A percentile compares a stretch with the other conserved stretches of the same genome.
phyloP scores from a whole-genome alignment of 2,888 invertebrate genomes.

The Pycnomerus fuliginosus region DNA sequence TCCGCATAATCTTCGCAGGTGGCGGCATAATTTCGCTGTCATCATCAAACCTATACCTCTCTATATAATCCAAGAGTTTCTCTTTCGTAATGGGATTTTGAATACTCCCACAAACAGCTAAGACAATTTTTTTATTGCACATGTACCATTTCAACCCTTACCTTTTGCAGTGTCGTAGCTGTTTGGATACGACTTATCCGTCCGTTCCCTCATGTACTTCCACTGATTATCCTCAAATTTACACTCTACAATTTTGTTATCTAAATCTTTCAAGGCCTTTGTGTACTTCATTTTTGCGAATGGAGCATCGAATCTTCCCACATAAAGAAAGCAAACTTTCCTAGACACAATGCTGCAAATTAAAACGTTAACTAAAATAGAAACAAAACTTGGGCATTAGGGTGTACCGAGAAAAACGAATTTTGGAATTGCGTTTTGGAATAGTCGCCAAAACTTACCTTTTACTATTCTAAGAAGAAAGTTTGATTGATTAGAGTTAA shows the following conservation, averaged over 20 bases:
- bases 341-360: slow-evolving; percentile 33
- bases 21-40: slow-evolving; percentile 75
- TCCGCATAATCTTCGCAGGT: slow-evolving; percentile 57
- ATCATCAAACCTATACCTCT: slow-evolving; percentile 63
- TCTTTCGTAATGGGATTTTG: slow-evolving; percentile 82
- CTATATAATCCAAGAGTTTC: slow-evolving; percentile 71
- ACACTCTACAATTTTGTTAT: slow-evolving; percentile 97
- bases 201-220: slow-evolving; percentile 93
- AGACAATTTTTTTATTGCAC: slow-evolving; percentile 19
- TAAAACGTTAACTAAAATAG: slow-evolving; percentile 6
- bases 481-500: too few species aligned
- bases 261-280: slow-evolving; percentile 72
- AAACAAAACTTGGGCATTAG: too few species aligned
- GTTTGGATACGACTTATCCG: slow-evolving; percentile 96
- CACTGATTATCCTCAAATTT: slow-evolving; percentile 77
- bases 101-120: slow-evolving; percentile 84
- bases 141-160: slow-evolving; percentile 44
- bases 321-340: slow-evolving; percentile 71
- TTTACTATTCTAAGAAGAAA: too few species aligned
- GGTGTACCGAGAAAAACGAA: too few species aligned
- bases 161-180: slow-evolving; percentile 79
- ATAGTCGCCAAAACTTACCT: too few species aligned
- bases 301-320: slow-evolving; percentile 68
- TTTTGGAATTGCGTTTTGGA: too few species aligned
- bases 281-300: slow-evolving; percentile 76